Percentiles rank a stretch among this genome's conserved stretches.
These are phyloP conservation scores for Euzetes globulus DNA, from an alignment of 2,888 invertebrate species.

Conservation along the genomic window DNA sequence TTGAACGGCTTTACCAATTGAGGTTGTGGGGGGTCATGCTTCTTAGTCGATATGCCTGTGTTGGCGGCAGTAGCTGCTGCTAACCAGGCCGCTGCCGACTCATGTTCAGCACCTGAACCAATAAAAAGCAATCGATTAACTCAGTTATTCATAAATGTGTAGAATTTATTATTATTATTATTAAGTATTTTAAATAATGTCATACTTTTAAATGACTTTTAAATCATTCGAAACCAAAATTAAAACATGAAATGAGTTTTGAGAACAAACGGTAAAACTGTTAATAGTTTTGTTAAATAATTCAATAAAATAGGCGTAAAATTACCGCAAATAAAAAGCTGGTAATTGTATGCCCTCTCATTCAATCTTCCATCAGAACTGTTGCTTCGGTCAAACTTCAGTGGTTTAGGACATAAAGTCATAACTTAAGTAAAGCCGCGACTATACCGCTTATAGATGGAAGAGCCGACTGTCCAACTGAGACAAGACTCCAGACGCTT, in stretches of 20 bases:
- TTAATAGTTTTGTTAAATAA: neutral
- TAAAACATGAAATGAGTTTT: neutral
- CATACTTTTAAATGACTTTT: neutral
- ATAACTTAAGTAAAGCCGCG: neutral
- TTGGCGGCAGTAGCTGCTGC: conserved; percentile 25
- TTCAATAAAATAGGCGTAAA: neutral
- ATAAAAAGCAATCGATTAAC: too few relatives aligned
- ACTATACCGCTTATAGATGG: neutral
- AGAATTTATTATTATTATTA: neutral
- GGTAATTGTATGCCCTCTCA: conserved; percentile 14
- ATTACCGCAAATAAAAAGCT: conserved; percentile 32
- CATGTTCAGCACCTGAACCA: conserved; percentile 23
- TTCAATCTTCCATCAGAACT: neutral
- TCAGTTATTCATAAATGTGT: neutral
- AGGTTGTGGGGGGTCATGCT: neutral
- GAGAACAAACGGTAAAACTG: neutral
- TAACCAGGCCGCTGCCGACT: conserved; percentile 31
- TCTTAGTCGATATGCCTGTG: neutral
- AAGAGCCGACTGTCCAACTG: neutral
- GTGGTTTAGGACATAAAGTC: neutral
- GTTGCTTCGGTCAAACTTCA: neutral
- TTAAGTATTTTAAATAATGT: neutral
- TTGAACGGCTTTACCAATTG: conserved; percentile 4
- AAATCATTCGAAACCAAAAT: neutral
- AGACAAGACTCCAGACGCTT: neutral